Base-by-base conservation (phyloP, 37 sponge, comb jelly and placozoan genomes). In the Cliona cf. orientalis region DNA sequence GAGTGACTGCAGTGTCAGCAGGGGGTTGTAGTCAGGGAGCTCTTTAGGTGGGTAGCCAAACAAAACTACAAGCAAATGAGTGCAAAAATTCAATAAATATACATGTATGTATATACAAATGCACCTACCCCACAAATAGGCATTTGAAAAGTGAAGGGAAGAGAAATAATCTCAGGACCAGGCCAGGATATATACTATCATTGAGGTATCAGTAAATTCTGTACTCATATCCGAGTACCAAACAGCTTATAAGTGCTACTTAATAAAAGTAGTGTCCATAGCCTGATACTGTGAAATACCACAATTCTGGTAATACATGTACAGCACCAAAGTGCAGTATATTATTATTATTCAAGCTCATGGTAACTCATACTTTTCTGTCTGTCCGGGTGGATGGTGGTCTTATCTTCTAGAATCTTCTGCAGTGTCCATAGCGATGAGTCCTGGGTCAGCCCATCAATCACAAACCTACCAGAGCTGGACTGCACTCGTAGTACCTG, bases 1-100 rank as follows among this genome's bases (percentile, higher is more conserved):
- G 22, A 83, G 77, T 5, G 70, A 65, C 9, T 28, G 35, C 12
- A 91, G 78, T 9, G 61, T 58, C 28, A 29, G 9, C 1, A 57
- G 44, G 3, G 79, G 45, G 33, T 71, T 33, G 32, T 83, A 83
- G 31, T 80, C 60, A 19, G 31, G 1, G 31, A 91, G 74, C 71
- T 86, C 87, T 41, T 78, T 78, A 2, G 87, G 87, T 68, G 92
- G 92, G 40, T 78, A 91, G 41, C 92, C 86, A 49, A 42, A 45
- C 38, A 85, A 60, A 26, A 91, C 91, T 90, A 64, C 5, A 68
- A 43, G 14, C 39, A 5, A 32, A 31, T 55, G 5, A 17, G 29
- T 66, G 5, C 5, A 3, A 3, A 59, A 59, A 59, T 62, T 7
- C 25, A n/a, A 62, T 19, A 69, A 4, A 42, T 41, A 2, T 28